Conservation (phyloP, 2,888 invertebrate genomes). For the Digitonthophagus gazella region DNA sequence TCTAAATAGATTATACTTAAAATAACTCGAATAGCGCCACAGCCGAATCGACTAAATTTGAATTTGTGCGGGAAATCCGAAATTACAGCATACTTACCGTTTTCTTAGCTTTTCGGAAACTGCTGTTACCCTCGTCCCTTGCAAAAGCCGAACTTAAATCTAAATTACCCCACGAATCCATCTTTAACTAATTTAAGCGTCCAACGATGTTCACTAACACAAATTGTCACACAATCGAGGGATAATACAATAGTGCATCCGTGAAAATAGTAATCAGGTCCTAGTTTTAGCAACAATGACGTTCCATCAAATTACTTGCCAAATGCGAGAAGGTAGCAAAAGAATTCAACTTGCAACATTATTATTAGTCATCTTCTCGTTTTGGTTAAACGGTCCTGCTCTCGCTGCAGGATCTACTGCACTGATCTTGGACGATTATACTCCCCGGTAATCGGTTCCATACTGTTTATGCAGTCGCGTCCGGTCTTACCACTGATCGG, state of each 20-base stretch:
- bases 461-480: neutral
- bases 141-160: conserved; percentile 61
- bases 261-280: neutral
- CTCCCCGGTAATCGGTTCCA: neutral
- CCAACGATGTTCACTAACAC: neutral
- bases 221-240: neutral
- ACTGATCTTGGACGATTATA: neutral
- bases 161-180: conserved; percentile 74
- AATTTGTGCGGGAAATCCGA: conserved; percentile 18
- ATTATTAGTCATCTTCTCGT: neutral
- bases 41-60: neutral
- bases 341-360: neutral
- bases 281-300: neutral
- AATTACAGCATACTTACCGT: conserved; percentile 40
- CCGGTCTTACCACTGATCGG: neutral
- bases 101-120: conserved; percentile 46
- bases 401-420: neutral
- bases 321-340: neutral
- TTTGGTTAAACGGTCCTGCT: neutral
- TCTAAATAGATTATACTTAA: conserved; percentile 33
- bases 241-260: neutral
- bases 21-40: conserved; percentile 32
- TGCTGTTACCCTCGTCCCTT: conserved; percentile 64
- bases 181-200: conserved; percentile 38
- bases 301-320: neutral